Conservation (phyloP, 2,113 vertebrate genomes). For the Oriolus oriolus region DNA sequence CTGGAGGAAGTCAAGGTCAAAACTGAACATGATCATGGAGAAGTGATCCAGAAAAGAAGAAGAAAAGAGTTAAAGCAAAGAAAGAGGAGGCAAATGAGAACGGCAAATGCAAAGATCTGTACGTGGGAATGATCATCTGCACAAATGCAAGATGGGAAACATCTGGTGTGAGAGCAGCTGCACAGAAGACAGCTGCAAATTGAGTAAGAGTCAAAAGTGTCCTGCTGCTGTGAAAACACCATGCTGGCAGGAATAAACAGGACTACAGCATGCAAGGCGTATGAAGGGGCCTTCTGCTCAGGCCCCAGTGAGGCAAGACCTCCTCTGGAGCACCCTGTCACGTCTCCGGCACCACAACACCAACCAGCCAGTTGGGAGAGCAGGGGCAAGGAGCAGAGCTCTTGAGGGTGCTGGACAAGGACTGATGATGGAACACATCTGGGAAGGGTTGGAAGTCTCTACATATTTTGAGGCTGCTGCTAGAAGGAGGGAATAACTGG, state of each 20-base stretch:
- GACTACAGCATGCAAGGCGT: not conserved
- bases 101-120: not conserved
- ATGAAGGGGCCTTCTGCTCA: not conserved
- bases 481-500: not conserved
- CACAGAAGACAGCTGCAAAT: not conserved
- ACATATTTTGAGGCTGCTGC: not conserved
- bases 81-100: not conserved
- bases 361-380: not conserved
- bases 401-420: not conserved
- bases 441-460: not conserved
- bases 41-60: not conserved
- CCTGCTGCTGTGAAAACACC: constrained; percentile 46
- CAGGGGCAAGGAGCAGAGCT: not conserved
- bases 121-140: not conserved
- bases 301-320: not conserved
- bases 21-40: not conserved
- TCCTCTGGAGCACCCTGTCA: not conserved
- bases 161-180: constrained; percentile 3
- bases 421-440: not conserved
- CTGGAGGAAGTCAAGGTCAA: not conserved
- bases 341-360: accelerated
- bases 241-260: not conserved
- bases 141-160: not conserved
- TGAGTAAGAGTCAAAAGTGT: not conserved
- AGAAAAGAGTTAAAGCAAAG: not conserved